Evolutionary conservation across 2,888 invertebrate species (phyloP), one percentile per base, ranked within the genome.

Genomic region (Chymomyza caudatula): DNA sequence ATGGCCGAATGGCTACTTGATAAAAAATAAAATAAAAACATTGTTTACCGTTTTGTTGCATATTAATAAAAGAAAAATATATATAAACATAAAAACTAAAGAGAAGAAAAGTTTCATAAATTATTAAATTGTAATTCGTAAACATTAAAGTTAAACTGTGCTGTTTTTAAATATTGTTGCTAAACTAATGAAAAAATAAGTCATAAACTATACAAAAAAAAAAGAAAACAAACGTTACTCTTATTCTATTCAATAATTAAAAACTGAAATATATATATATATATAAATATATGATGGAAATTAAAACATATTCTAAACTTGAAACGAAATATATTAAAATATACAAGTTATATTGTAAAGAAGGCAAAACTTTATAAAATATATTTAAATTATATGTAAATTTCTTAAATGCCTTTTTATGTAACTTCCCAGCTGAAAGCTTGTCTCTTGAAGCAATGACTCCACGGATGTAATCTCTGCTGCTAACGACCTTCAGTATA

Each of bases 381-480:
- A 88, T 95, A 94, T 89, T 93, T 94, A 64, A 95, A 96, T 92
- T 96, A 96, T 67, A 93, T 94, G 0, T 95, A 96, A 58, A 93
- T 93, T 75, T 64, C 69, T 69, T 77, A 19, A 22, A 22, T 22
- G 6, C 19, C 19, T 3, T 37, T 37, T 54, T n/a, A 15, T 15
- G 8, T 29, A 8, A 3, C 22, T 23, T 17, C 17, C 22, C 29
- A 44, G 23, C 19, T 37, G 51, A n/a, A n/a, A n/a, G n/a, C n/a
- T n/a, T n/a, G n/a, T n/a, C n/a, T n/a, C n/a, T n/a, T n/a, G n/a
- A n/a, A n/a, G n/a, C n/a, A n/a, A n/a, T n/a, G n/a, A n/a, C n/a
- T n/a, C n/a, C n/a, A n/a, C n/a, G n/a, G n/a, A n/a, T n/a, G n/a
- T n/a, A n/a, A n/a, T n/a, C n/a, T n/a, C n/a, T n/a, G n/a, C n/a